Percentiles rank a stretch among this genome's conserved stretches.
phyloP scores from a whole-genome alignment of 2,113 vertebrate genomes.

The Proteles cristata region DNA sequence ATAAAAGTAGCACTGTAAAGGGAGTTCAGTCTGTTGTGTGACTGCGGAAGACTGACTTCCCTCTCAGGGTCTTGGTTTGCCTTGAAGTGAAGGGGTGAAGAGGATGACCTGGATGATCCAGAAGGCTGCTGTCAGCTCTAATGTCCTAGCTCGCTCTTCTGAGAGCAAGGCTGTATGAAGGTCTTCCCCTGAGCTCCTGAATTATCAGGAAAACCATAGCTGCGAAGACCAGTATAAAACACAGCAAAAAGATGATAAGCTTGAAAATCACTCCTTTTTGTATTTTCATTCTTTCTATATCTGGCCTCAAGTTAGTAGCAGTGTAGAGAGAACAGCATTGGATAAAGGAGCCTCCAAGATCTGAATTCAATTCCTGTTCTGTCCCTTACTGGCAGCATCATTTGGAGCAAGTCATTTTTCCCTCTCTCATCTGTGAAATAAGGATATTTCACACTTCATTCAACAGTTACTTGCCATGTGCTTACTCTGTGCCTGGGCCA shows the following conservation, averaged over 20 bases:
- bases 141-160: accelerated
- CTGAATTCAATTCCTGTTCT: neutral
- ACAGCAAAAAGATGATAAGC: neutral
- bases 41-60: neutral
- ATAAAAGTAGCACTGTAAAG: neutral
- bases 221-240: neutral
- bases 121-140: neutral
- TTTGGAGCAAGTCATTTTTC: neutral
- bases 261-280: neutral
- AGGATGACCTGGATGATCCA: neutral
- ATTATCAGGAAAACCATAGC: neutral
- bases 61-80: neutral
- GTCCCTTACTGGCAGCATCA: neutral
- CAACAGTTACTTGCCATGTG: neutral
- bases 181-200: neutral
- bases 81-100: neutral
- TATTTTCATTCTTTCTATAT: neutral
- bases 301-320: neutral
- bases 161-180: neutral
- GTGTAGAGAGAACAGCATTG: neutral
- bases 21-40: neutral
- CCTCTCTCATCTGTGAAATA: neutral
- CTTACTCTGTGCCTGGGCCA: neutral
- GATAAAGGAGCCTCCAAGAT: neutral
- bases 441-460: neutral